Evolutionary conservation across 2,888 invertebrate genomes (phyloP).

Genomic region (Meandrusa payeni): DNA sequence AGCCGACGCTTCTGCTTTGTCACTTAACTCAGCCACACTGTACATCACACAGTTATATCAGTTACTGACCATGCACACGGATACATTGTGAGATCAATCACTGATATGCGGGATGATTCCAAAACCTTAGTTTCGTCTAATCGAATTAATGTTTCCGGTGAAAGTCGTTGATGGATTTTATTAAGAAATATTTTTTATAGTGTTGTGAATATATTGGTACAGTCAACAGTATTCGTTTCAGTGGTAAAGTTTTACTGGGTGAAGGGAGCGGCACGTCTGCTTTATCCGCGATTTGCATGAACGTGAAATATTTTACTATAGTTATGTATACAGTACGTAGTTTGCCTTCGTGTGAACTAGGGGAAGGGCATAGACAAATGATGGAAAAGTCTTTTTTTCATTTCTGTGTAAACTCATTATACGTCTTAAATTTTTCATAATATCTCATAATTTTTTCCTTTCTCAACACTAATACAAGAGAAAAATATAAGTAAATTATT

Average conservation of each 20-base stretch:
- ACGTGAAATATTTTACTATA: conserved; percentile 38
- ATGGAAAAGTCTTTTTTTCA: too few relatives aligned
- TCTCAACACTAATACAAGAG: too few relatives aligned
- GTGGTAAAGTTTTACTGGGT: conserved; percentile 44
- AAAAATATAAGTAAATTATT: too few relatives aligned
- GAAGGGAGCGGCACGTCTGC: conserved; percentile 54
- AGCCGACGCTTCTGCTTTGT: conserved; percentile 71
- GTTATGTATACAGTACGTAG: conserved; percentile 37
- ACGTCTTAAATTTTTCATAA: too few relatives aligned
- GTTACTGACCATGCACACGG: conserved; percentile 61
- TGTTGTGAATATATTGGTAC: conserved; percentile 37
- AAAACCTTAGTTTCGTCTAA: conserved; percentile 56
- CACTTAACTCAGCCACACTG: conserved; percentile 70
- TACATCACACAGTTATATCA: conserved; percentile 61
- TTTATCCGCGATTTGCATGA: conserved; percentile 58
- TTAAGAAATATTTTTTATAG: conserved; percentile 25
- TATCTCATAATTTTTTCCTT: too few relatives aligned
- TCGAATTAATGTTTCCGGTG: conserved; percentile 74
- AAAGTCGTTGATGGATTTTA: conserved; percentile 49
- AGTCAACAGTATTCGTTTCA: conserved; percentile 39
- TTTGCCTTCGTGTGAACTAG: conserved; percentile 38
- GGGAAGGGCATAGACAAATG: conserved; percentile 58
- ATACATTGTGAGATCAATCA: conserved; percentile 60
- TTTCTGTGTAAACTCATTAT: too few relatives aligned
- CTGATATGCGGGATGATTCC: conserved; percentile 52